Evolutionary conservation across 2,797 vertebrate genomes (phyloP).

Genomic region (Toxotes lorentzi): DNA sequence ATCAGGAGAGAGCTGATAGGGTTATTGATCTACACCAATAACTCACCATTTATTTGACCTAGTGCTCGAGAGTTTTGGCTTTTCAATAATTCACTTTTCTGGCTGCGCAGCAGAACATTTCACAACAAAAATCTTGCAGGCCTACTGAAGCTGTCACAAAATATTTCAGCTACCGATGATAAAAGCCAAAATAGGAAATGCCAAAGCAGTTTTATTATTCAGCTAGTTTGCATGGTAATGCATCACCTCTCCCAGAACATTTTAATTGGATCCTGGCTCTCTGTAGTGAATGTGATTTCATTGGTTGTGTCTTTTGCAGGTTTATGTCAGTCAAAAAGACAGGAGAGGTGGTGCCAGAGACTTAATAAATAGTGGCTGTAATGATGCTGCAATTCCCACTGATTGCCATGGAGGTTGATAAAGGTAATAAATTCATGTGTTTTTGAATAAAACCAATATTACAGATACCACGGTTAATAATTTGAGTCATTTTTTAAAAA

Average conservation of each 20-base stretch:
- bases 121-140: constrained; percentile 35
- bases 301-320: constrained; percentile 15
- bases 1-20: constrained; percentile 52
- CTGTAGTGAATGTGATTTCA: not conserved
- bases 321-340: constrained; percentile 7
- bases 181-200: constrained; percentile 24
- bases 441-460: not conserved
- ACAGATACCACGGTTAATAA: not conserved
- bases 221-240: constrained; percentile 16
- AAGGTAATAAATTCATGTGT: not conserved
- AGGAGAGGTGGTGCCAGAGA: not conserved
- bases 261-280: constrained; percentile 15
- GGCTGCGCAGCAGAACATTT: constrained; percentile 25
- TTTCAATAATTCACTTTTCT: constrained; percentile 56
- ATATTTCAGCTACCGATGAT: constrained; percentile 34
- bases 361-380: not conserved
- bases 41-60: constrained; percentile 61
- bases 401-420: not conserved
- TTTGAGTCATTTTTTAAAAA: not conserved
- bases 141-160: constrained; percentile 30
- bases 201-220: constrained; percentile 28
- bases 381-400: not conserved
- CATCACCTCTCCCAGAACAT: constrained; percentile 12
- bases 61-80: constrained; percentile 33
- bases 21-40: constrained; percentile 68